Evolutionary conservation across 2,888 invertebrate genomes (phyloP), one percentile per base, ranked within the genome.

Genomic region (Ennomos fuscantarius): DNA sequence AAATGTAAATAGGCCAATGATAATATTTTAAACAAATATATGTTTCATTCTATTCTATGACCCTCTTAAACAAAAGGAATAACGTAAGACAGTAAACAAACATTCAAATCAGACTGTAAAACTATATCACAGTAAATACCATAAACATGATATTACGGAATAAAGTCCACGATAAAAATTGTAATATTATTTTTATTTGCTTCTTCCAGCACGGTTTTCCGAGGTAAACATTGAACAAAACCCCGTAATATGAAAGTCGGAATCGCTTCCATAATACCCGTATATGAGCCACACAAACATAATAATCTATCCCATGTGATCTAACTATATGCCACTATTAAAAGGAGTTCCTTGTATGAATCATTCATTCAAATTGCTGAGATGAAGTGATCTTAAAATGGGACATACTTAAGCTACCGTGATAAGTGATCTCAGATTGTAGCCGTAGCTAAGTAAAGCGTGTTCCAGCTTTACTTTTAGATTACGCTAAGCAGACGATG

Each of bases 271-370:
- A 51, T 73, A 74, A 77, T 76, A 66, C 72, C 59, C 48, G 56
- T 60, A 70, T 70, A 76, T 76, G 67, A 73, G 15, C n/a, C 11
- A 12, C 10, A 32, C 12, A 37, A 13, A 35, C 13, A 33, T 24
- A 24, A 24, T 24, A 24, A 24, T 47, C 24, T 13, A 24, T n/a
- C 10, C 32, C 37, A 32, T 40, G 45, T 37, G 39, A 40, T 68
- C 76, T 76, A 76, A 76, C 80, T 6, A 24, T 24, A 24, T 6
- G 24, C 5, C 77, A 75, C 81, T 80, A 82, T 82, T 79, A 78
- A 72, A 44, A 44, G 12, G 24, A 32, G 24, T 36, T 15, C 41
- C 5, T n/a, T 35, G 15, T 33, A 44, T 52, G 31, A 43, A 47
- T 52, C 40, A 48, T 43, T 48, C 39, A 47, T 52, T 48, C 32